Conservation (phyloP, 2,888 invertebrate genomes). For the Cataglyphis livida region DNA sequence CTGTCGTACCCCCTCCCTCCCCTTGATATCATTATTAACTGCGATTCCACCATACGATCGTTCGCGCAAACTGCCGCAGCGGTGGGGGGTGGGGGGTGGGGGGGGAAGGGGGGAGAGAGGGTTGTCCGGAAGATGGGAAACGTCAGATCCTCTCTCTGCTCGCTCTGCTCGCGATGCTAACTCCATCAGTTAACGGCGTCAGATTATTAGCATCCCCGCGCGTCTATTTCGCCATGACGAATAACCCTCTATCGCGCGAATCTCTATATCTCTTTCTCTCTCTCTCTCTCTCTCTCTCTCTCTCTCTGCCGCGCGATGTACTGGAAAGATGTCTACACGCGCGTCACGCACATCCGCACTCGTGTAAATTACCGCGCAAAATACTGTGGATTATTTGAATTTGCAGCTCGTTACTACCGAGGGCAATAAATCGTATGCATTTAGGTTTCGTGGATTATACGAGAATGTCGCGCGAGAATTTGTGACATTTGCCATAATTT, state of each 20-base stretch:
- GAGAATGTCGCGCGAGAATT: not conserved
- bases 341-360: constrained; percentile 47
- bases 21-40: constrained; percentile 73
- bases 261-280: not conserved
- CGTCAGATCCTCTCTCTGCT: constrained; percentile 50
- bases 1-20: constrained; percentile 60
- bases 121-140: constrained; percentile 57
- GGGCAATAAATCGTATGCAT: constrained; percentile 10
- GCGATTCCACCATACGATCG: constrained; percentile 65
- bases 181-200: constrained; percentile 56
- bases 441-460: not conserved
- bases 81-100: no score
- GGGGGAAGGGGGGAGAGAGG: not conserved
- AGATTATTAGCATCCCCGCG: constrained; percentile 35
- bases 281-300: not conserved
- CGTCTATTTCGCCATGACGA: constrained; percentile 43
- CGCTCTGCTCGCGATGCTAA: constrained; percentile 42
- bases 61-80: constrained; percentile 7
- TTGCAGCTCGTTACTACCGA: constrained; percentile 2
- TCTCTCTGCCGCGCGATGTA: constrained; percentile 37
- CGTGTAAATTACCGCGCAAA: constrained; percentile 43
- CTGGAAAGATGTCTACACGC: constrained; percentile 49
- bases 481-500: not conserved
- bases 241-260: constrained; percentile 46
- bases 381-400: constrained; percentile 39